Evolutionary conservation across 2,113 vertebrate genomes (phyloP).

Genomic region (Pyrgilauda ruficollis): DNA sequence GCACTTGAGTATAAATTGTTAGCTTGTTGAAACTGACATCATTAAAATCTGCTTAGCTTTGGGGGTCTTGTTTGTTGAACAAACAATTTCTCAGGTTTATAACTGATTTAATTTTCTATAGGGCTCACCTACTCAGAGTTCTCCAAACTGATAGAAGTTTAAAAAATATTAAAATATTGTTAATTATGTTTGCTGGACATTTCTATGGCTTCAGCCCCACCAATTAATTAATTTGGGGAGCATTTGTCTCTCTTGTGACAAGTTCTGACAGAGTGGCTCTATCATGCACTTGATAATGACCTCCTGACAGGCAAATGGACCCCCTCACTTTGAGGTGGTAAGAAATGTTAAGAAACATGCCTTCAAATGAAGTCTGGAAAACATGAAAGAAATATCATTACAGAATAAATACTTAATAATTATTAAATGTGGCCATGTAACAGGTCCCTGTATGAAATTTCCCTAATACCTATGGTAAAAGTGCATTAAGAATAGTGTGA

Average conservation of each 20-base stretch:
- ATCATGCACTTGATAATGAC: background rate
- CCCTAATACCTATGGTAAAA: background rate
- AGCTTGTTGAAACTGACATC: background rate
- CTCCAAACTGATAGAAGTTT: background rate
- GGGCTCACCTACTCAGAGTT: rapidly evolving
- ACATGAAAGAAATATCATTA: background rate
- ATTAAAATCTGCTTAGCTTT: background rate
- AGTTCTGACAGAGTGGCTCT: background rate
- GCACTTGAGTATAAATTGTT: background rate
- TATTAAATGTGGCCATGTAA: background rate
- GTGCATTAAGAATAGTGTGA: rapidly evolving
- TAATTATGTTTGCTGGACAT: background rate
- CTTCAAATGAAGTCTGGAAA: background rate
- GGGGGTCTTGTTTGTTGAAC: background rate
- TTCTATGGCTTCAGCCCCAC: background rate
- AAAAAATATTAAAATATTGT: background rate
- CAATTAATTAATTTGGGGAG: background rate
- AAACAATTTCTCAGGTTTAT: background rate
- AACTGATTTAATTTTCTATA: background rate
- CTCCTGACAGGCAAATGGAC: background rate
- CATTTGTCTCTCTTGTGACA: background rate
- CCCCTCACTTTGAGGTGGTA: background rate
- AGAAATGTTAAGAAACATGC: background rate
- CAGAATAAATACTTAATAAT: background rate
- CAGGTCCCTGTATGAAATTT: background rate